Conservation (phyloP, 2,797 vertebrate species). For the Gymnopithys bicolor region DNA sequence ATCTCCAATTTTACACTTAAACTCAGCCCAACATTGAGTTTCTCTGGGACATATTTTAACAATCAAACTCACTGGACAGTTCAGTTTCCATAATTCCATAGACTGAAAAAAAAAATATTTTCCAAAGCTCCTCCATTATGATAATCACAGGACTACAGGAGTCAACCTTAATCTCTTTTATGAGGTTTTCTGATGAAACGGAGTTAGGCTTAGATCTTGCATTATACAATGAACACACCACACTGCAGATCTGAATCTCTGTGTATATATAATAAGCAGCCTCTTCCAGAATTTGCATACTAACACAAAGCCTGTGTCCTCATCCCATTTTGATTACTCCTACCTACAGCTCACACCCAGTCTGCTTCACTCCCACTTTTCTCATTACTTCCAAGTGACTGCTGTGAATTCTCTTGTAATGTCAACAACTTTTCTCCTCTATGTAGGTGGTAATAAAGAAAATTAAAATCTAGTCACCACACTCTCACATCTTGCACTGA, state of each 20-base stretch:
- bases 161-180: not conserved
- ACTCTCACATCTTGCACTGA: not conserved
- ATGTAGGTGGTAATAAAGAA: not conserved
- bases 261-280: not conserved
- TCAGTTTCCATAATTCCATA: not conserved
- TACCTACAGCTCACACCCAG: not conserved
- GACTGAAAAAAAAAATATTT: not conserved
- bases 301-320: slow-evolving; percentile 14
- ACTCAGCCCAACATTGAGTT: not conserved
- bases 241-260: not conserved
- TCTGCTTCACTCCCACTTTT: slow-evolving; percentile 2
- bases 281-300: slow-evolving; percentile 32
- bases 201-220: not conserved
- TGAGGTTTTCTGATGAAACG: not conserved
- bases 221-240: not conserved
- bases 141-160: not conserved
- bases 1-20: not conserved
- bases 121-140: not conserved
- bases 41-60: not conserved
- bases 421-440: not conserved
- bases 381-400: not conserved
- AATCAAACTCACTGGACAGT: not conserved
- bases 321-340: not conserved
- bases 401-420: not conserved
- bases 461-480: not conserved